phyloP scores from a whole-genome alignment of 2,113 vertebrate genomes.

The Crypturellus undulatus region DNA sequence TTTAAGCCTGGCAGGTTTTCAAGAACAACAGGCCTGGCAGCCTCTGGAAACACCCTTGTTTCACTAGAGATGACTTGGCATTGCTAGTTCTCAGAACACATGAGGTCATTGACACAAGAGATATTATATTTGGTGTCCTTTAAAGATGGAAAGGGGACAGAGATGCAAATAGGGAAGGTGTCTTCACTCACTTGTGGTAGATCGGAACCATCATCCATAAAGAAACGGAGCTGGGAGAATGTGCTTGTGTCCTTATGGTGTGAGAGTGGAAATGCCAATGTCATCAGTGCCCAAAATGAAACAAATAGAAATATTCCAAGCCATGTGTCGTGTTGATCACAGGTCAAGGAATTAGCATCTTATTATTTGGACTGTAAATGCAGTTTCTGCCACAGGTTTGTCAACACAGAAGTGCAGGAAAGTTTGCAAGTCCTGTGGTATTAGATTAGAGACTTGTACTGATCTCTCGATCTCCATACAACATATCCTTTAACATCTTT shows the following conservation, averaged over 20 bases:
- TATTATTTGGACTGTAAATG: neutral
- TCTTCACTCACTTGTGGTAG: neutral
- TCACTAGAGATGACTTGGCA: neutral
- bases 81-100: neutral
- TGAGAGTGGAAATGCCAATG: neutral
- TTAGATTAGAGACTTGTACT: neutral
- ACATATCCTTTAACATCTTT: neutral
- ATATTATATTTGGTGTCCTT: neutral
- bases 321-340: neutral
- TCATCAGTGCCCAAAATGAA: neutral
- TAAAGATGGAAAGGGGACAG: neutral
- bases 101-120: neutral
- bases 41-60: conserved; percentile 13
- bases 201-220: neutral
- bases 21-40: neutral
- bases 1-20: conserved; percentile 50
- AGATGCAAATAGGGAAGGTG: neutral
- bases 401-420: neutral
- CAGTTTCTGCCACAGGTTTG: neutral
- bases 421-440: neutral
- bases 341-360: neutral
- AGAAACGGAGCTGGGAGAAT: neutral
- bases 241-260: neutral
- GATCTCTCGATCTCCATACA: neutral
- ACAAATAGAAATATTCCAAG: neutral